A percentile compares a stretch with the other conserved stretches of the same genome.
Evolutionary conservation across 2,888 invertebrate genomes (phyloP).

Genomic region (Apodemia zela): DNA sequence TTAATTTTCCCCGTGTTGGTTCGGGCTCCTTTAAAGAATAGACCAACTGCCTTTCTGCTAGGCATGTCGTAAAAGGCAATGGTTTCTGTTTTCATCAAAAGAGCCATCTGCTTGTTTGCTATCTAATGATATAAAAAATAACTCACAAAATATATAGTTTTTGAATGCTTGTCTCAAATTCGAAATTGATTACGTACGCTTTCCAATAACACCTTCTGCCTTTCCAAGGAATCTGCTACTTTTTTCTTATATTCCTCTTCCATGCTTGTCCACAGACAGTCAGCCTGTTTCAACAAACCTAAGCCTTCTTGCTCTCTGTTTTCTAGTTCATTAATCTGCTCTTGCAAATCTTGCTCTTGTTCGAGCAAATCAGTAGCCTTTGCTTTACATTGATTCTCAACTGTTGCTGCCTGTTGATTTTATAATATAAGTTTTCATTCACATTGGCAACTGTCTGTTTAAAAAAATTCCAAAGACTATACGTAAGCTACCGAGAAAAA

Average conservation of each 20-base stretch:
- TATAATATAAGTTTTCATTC: too few relatives aligned
- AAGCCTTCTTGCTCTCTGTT: slow-evolving; percentile 78
- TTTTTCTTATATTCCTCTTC: slow-evolving; percentile 68
- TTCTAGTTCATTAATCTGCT: slow-evolving; percentile 80
- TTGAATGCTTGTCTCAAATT: neutral
- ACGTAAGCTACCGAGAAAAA: too few relatives aligned
- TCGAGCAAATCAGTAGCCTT: slow-evolving; percentile 73
- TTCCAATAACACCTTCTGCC: slow-evolving; percentile 46
- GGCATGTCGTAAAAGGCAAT: too few relatives aligned
- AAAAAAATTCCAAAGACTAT: too few relatives aligned
- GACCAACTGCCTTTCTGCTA: too few relatives aligned
- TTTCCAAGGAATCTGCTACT: slow-evolving; percentile 48
- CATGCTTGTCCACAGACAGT: slow-evolving; percentile 78
- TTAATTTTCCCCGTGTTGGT: too few relatives aligned
- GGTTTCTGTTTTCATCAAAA: too few relatives aligned
- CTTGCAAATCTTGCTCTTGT: slow-evolving; percentile 71
- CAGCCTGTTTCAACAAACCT: slow-evolving; percentile 75
- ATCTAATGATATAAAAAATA: too few relatives aligned
- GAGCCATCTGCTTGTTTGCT: too few relatives aligned
- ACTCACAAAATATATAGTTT: too few relatives aligned
- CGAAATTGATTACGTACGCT: slow-evolving; percentile 39
- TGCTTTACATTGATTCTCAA: slow-evolving; percentile 50
- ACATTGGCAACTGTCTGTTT: too few relatives aligned
- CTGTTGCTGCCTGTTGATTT: slow-evolving; percentile 49
- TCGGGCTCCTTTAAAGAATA: too few relatives aligned